Conservation (phyloP, 2,888 invertebrate species). For the Dinocampus coccinellae region DNA sequence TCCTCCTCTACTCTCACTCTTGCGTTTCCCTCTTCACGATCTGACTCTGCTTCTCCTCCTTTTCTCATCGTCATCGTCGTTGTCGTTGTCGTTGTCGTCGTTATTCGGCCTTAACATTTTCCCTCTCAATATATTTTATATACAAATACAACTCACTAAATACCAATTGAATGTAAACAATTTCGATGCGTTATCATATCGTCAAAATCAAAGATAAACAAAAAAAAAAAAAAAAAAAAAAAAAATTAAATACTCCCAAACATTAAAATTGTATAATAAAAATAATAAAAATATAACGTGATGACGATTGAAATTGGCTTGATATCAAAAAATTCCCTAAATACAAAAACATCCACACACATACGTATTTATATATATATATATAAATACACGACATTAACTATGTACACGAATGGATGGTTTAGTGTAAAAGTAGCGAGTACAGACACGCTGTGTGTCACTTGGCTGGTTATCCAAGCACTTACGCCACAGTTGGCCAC, state of each 20-base stretch:
- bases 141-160: background rate
- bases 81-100: constrained; percentile 35
- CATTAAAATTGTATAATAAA: no score
- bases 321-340: constrained; percentile 68
- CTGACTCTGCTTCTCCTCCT: background rate
- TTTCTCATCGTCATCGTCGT: constrained; percentile 4
- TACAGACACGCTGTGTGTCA: constrained; percentile 59
- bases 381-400: background rate
- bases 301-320: constrained; percentile 66
- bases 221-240: no score
- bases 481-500: constrained; percentile 66
- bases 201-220: no score
- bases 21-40: constrained; percentile 37
- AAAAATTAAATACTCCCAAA: background rate
- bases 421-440: background rate
- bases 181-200: constrained; percentile 66
- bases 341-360: constrained; percentile 47
- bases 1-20: no score
- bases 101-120: constrained; percentile 20
- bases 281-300: constrained; percentile 62
- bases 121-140: background rate
- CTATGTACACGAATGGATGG: background rate
- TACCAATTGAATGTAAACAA: no score
- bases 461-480: constrained; percentile 70
- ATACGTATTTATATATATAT: background rate